Evolutionary conservation across 1,140 invertebrate genomes (phyloP).

Genomic region (Zophobas morio): DNA sequence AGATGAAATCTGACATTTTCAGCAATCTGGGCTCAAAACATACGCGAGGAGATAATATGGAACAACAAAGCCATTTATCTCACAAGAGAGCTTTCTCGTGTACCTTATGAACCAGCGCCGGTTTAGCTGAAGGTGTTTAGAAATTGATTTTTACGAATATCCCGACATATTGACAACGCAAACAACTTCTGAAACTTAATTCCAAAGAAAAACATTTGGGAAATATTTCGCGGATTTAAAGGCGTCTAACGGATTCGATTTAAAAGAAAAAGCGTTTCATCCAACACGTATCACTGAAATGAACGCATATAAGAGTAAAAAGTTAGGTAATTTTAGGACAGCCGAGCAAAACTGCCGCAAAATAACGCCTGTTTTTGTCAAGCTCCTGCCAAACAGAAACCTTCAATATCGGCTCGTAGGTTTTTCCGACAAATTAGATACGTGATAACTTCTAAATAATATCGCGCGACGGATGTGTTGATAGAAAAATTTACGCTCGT

Average conservation of each 20-base stretch:
- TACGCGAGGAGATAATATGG: slow-evolving; percentile 36
- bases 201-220: slow-evolving; percentile 12
- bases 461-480: not conserved
- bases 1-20: slow-evolving; percentile 38
- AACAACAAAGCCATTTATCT: slow-evolving; percentile 44
- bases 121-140: slow-evolving; percentile 20
- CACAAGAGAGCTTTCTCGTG: slow-evolving; percentile 47
- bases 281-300: not conserved
- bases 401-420: not conserved
- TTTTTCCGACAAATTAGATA: slow-evolving; percentile 4
- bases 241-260: slow-evolving; percentile 6
- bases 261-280: slow-evolving; percentile 11
- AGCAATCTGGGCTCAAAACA: slow-evolving; percentile 32
- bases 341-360: not conserved
- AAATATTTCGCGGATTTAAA: not conserved
- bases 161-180: slow-evolving; percentile 7
- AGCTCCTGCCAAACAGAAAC: not conserved
- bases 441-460: slow-evolving; percentile 6
- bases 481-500: not conserved
- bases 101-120: slow-evolving; percentile 22
- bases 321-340: slow-evolving; percentile 8
- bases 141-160: slow-evolving; percentile 35
- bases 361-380: no score
- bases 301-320: not conserved
- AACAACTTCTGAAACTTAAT: slow-evolving; percentile 30